phyloP scores from a whole-genome alignment of 2,888 invertebrate genomes.

The Melanostoma mellinum region DNA sequence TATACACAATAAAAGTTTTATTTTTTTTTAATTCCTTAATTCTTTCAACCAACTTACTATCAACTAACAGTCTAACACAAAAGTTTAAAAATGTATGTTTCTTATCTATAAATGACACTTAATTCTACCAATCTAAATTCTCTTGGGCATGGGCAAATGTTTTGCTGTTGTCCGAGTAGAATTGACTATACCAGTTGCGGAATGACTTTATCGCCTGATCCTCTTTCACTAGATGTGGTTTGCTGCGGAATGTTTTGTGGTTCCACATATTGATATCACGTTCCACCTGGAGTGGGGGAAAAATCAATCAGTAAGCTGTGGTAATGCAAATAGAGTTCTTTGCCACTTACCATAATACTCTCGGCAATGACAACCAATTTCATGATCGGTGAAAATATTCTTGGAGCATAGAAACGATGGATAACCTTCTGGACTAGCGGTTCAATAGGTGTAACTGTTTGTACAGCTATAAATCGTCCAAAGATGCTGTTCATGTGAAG shows the following conservation, averaged over 20 bases:
- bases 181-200: conserved; percentile 92
- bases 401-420: conserved; percentile 89
- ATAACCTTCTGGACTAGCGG: conserved; percentile 89
- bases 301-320: neutral
- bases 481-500: conserved; percentile 85
- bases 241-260: conserved; percentile 88
- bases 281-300: conserved; percentile 85
- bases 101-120: neutral
- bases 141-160: conserved; percentile 80
- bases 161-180: conserved; percentile 90
- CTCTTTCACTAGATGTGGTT: conserved; percentile 88
- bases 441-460: conserved; percentile 90
- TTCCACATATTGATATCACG: conserved; percentile 94
- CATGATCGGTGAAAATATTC: conserved; percentile 85
- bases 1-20: conserved; percentile 39
- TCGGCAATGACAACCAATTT: conserved; percentile 87
- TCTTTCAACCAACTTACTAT: conserved; percentile 23
- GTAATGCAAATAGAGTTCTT: neutral
- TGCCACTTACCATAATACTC: conserved; percentile 84
- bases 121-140: conserved; percentile 75
- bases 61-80: conserved; percentile 57
- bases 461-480: conserved; percentile 86
- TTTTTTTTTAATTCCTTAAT: conserved; percentile 25
- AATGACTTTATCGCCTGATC: conserved; percentile 89
- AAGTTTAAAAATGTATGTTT: neutral